phyloP scores from a whole-genome alignment of 2,888 invertebrate genomes.

The Willowsia nigromaculata region DNA sequence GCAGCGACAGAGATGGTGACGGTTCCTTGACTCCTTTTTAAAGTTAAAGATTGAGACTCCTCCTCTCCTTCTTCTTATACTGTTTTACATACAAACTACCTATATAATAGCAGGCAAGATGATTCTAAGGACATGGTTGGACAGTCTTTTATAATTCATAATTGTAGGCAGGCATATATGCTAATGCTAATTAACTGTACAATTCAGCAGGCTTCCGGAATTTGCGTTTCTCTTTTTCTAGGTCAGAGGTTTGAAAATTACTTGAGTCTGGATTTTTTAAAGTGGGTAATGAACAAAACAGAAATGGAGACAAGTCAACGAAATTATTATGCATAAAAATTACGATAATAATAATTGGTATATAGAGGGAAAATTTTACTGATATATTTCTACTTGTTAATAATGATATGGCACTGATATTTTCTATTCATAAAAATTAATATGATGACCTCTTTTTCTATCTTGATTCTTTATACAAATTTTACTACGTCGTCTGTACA shows the following conservation, averaged over 20 bases:
- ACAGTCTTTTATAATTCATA: too few species aligned
- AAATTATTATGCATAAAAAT: constrained; percentile 42
- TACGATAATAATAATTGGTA: background rate
- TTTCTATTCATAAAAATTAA: background rate
- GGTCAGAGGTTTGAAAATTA: constrained; percentile 8
- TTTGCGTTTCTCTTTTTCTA: too few species aligned
- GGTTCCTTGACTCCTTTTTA: constrained; percentile 67
- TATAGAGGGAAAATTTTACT: background rate
- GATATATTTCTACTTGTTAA: constrained; percentile 5
- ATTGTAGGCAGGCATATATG: too few species aligned
- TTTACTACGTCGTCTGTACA: background rate
- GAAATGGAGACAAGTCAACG: constrained; percentile 46
- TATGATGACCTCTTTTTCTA: constrained; percentile 23
- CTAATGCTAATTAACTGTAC: too few species aligned
- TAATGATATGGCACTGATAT: constrained; percentile 56
- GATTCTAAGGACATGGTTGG: background rate
- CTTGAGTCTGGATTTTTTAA: constrained; percentile 21
- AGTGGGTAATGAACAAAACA: background rate
- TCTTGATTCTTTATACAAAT: background rate
- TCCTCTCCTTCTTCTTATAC: constrained; percentile 36
- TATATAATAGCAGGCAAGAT: background rate
- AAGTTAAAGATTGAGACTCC: constrained; percentile 13
- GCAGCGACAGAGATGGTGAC: constrained; percentile 36
- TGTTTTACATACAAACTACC: constrained; percentile 28
- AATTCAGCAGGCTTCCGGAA: constrained; percentile 40